A percentile compares a stretch with the other conserved stretches of the same genome.
These are phyloP conservation scores for Pardalotus punctatus DNA, from an alignment of 2,113 vertebrate genomes.

Conservation along the genomic window DNA sequence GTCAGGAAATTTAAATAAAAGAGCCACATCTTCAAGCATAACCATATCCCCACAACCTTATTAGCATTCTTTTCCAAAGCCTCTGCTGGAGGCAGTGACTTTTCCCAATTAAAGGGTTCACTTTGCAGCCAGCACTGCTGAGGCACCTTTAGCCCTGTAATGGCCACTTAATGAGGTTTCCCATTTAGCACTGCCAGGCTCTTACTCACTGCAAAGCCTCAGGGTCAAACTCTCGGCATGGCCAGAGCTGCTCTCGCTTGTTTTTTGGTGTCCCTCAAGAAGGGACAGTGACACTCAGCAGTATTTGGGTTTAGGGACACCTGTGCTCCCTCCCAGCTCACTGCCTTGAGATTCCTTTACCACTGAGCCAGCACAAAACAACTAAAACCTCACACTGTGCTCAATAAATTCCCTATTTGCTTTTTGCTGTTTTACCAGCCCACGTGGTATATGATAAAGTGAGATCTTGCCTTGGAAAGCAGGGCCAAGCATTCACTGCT, in stretches of 20 bases:
- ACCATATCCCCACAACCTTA: neutral
- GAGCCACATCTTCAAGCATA: neutral
- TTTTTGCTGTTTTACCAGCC: neutral
- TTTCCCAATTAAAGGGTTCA: slow-evolving; percentile 25
- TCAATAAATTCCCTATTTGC: neutral
- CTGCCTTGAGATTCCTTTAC: neutral
- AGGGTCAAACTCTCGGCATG: neutral
- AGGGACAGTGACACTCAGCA: neutral
- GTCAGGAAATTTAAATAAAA: neutral
- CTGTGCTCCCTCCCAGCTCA: neutral
- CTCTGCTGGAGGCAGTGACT: neutral
- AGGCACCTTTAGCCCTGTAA: slow-evolving; percentile 31
- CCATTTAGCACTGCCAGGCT: neutral
- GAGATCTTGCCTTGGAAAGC: neutral
- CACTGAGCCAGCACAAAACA: neutral
- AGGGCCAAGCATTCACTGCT: neutral
- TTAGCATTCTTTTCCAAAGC: neutral
- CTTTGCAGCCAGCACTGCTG: slow-evolving; percentile 24
- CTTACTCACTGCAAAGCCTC: neutral
- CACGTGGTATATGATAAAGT: neutral
- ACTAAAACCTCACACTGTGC: neutral
- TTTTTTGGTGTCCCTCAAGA: fast-evolving
- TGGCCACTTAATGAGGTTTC: slow-evolving; percentile 23
- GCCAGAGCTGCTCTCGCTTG: neutral
- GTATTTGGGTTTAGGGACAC: fast-evolving